Percentiles rank a stretch among this genome's conserved stretches.
These are phyloP conservation scores for Pyralis farinalis DNA, from an alignment of 2,888 invertebrate genomes.

Conservation along the genomic window DNA sequence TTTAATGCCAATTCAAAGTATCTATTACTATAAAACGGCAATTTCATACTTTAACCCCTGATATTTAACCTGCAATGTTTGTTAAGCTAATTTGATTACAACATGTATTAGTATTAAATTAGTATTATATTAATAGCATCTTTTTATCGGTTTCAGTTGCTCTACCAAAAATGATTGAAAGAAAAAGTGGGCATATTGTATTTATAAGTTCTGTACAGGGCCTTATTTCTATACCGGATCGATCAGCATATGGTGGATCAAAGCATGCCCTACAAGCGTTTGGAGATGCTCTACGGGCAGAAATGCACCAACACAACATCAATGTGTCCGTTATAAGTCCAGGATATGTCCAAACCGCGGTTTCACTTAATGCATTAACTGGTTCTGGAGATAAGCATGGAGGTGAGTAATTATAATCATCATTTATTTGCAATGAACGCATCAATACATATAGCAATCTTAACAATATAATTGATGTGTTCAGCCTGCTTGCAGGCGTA, in stretches of 20 bases:
- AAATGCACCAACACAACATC: conserved; percentile 88
- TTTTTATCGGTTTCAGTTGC: conserved; percentile 82
- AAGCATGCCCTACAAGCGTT: conserved; percentile 98
- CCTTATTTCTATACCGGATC: conserved; percentile 92
- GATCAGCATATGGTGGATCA: conserved; percentile 94
- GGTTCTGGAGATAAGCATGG: conserved; percentile 90
- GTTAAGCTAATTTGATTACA: too few relatives aligned
- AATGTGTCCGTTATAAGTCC: conserved; percentile 95
- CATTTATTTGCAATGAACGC: too few relatives aligned
- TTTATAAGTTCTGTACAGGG: conserved; percentile 97
- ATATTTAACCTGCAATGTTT: too few relatives aligned
- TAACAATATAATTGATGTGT: too few relatives aligned
- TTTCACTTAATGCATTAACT: conserved; percentile 95
- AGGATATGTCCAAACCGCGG: conserved; percentile 92
- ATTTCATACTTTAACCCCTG: too few relatives aligned
- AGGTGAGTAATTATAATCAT: conserved; percentile 62
- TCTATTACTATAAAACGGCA: too few relatives aligned
- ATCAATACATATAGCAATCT: too few relatives aligned
- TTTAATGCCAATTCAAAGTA: too few relatives aligned
- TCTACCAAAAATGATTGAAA: conserved; percentile 90
- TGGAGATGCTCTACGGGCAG: conserved; percentile 93
- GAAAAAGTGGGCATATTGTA: conserved; percentile 89
- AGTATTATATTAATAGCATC: too few relatives aligned
- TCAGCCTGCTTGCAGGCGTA: too few relatives aligned
- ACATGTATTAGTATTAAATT: too few relatives aligned